phyloP scores from a whole-genome alignment of 2,113 vertebrate species.

The Semnornis frantzii region DNA sequence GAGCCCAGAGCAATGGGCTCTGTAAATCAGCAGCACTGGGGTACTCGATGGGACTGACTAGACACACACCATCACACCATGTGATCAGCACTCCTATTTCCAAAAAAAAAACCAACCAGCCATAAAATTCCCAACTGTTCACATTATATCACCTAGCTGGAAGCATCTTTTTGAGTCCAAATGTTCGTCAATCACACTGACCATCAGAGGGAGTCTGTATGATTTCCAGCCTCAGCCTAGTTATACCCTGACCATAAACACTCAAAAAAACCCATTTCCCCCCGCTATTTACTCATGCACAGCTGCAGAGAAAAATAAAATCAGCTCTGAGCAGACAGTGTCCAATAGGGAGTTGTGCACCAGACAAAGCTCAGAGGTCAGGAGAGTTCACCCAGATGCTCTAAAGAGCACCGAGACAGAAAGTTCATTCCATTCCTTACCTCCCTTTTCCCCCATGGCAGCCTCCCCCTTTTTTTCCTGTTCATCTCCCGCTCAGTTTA shows the following conservation, averaged over 20 bases:
- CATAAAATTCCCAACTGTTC: constrained; percentile 32
- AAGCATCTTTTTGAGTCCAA: constrained; percentile 19
- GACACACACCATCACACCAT: not conserved
- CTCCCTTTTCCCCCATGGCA: not conserved
- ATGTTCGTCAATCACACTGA: constrained; percentile 2
- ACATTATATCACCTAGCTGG: constrained; percentile 24
- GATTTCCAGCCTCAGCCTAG: not conserved
- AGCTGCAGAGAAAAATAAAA: constrained; percentile 19
- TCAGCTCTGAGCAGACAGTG: not conserved
- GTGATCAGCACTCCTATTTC: not conserved
- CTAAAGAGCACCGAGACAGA: not conserved
- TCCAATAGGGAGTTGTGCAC: constrained; percentile 11
- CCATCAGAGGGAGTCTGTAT: not conserved
- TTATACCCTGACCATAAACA: not conserved
- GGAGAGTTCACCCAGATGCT: not conserved
- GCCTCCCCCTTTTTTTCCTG: not conserved
- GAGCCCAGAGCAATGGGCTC: not conserved
- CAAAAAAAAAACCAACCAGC: constrained; percentile 1
- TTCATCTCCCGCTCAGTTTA: not conserved
- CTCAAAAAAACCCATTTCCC: not conserved
- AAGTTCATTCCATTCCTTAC: not conserved
- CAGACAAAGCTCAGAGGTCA: constrained; percentile 6
- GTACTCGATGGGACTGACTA: not conserved
- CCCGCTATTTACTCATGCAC: not conserved
- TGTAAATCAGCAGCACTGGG: not conserved